Base-by-base conservation (phyloP, 2,888 invertebrate species). In the Toxonevra muliebris region DNA sequence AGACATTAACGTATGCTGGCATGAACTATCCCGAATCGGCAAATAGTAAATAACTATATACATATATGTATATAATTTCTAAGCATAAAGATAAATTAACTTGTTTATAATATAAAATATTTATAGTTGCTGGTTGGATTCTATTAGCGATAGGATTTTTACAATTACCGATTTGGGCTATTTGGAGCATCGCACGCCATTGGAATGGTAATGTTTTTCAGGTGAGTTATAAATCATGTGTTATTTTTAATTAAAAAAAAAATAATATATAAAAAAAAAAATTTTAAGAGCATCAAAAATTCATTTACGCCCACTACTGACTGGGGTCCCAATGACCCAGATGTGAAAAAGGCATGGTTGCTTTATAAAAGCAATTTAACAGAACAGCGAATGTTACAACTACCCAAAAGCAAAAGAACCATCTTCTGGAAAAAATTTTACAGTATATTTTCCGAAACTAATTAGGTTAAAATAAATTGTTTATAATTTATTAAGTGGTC, bases 1-100 rank as follows among this genome's bases (percentile, higher is more conserved):
- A 88, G 68, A 87, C 89, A 0, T 79, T 90, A 2, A 84, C 81
- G 10, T 91, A 92, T 75, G 90, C 89, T 42, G 82, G 82, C 61
- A 86, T 85, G 71, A 74, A 78, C 2, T 92, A 89, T 81, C 91
- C 92, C 0, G 80, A 82, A 15, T 84, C 86, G 57, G 90, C 87
- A 58, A 87, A 88, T 67, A 88, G 91, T 90, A 81, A 69, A 66
- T 61, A n/a, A 17, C 48, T 48, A 45, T 1, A 45, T n/a, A 48
- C 48, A 45, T 10, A 1, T 53, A n/a, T 12, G 9, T n/a, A n/a
- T n/a, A n/a, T n/a, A n/a, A n/a, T n/a, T n/a, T n/a, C n/a, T n/a
- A n/a, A n/a, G n/a, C n/a, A n/a, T n/a, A n/a, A n/a, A n/a, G n/a
- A n/a, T n/a, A n/a, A n/a, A n/a, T n/a, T n/a, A n/a, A n/a, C n/a